Conservation (phyloP, 2,888 invertebrate genomes). For the Ectropis crepuscularia region DNA sequence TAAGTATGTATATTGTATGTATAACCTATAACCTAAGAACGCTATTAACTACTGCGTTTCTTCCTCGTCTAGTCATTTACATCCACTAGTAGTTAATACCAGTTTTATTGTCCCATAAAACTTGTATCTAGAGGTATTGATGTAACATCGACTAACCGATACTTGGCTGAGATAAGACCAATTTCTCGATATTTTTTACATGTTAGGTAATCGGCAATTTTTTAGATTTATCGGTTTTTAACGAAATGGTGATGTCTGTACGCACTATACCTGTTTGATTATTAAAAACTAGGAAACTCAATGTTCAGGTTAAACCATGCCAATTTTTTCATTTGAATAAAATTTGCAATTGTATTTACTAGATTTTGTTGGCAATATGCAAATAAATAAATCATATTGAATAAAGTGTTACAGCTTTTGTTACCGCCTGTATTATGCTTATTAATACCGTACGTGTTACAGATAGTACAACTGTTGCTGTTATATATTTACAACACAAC, state of each 20-base stretch:
- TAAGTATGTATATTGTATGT: background rate
- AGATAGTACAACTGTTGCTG: too few species aligned
- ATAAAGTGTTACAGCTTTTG: too few species aligned
- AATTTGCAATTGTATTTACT: background rate
- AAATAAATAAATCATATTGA: too few species aligned
- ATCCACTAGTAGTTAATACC: background rate
- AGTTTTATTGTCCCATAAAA: constrained; percentile 2
- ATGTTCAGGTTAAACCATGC: too few species aligned
- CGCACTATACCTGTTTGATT: too few species aligned
- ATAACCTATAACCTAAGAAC: background rate
- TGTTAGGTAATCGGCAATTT: background rate
- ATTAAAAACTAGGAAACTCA: too few species aligned
- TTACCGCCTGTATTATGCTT: too few species aligned
- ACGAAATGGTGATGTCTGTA: background rate
- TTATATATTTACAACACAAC: too few species aligned
- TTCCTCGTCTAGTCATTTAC: background rate
- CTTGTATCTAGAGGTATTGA: constrained; percentile 3
- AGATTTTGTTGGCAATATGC: too few species aligned
- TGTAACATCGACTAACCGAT: constrained; percentile 12
- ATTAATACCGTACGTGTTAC: too few species aligned
- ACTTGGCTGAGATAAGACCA: constrained; percentile 16
- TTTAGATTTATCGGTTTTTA: background rate
- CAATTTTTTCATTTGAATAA: background rate
- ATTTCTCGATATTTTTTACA: background rate
- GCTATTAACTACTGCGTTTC: background rate